A percentile compares a stretch with the other conserved stretches of the same genome.
Conservation (phyloP, 2,888 invertebrate species). For the Trissonchulus latispiculum region DNA sequence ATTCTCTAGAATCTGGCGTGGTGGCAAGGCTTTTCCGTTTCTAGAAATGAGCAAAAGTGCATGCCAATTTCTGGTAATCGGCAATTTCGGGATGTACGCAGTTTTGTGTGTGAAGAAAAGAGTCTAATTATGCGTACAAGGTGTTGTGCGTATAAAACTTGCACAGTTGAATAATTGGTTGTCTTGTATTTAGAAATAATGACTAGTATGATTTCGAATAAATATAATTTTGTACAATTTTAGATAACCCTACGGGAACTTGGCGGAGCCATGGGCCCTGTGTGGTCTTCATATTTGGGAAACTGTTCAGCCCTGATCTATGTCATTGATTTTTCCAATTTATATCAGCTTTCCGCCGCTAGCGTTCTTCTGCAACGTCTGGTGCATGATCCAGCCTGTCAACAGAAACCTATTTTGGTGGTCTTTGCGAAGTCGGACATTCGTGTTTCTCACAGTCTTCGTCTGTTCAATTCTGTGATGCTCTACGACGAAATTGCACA, state of each 20-base stretch:
- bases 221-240: neutral
- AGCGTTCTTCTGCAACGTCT: neutral
- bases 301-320: neutral
- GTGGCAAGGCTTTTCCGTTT: too few relatives aligned
- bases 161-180: too few relatives aligned
- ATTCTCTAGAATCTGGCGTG: too few relatives aligned
- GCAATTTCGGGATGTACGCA: too few relatives aligned
- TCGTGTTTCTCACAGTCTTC: neutral
- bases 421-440: neutral
- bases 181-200: neutral
- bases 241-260: neutral
- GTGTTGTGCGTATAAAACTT: too few relatives aligned
- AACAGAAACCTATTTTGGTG: neutral
- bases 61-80: too few relatives aligned
- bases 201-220: neutral
- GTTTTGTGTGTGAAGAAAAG: too few relatives aligned
- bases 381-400: neutral
- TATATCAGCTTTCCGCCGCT: neutral
- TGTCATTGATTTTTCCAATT: neutral
- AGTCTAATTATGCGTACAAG: too few relatives aligned
- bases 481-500: neutral
- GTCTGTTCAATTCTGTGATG: neutral
- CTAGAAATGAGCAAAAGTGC: too few relatives aligned
- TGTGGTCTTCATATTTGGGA: neutral
- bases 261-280: conserved; percentile 4